Evolutionary conservation across 2,888 invertebrate genomes (phyloP).

Genomic region (Xylocampa areola): DNA sequence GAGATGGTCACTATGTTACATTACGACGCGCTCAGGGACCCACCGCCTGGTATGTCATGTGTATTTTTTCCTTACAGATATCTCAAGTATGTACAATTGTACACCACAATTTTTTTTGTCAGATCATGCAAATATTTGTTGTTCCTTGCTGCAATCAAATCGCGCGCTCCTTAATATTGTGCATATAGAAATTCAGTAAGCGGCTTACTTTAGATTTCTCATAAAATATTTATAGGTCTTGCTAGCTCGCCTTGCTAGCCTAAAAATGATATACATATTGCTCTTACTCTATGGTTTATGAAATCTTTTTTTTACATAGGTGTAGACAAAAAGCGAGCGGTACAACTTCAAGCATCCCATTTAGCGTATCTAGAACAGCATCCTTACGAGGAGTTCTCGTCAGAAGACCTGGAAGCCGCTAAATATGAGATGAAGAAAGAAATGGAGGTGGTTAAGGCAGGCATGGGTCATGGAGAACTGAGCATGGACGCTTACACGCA

Average conservation of each 20-base stretch:
- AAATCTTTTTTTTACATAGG: constrained; percentile 58
- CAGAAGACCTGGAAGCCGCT: constrained; percentile 92
- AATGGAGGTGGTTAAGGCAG: constrained; percentile 96
- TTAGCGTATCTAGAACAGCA: constrained; percentile 95
- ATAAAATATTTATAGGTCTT: too few relatives aligned
- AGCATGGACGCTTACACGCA: constrained; percentile 97
- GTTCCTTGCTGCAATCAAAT: too few relatives aligned
- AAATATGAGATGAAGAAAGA: constrained; percentile 92
- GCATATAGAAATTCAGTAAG: too few relatives aligned
- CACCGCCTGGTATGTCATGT: constrained; percentile 78
- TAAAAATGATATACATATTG: not conserved
- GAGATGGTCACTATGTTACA: constrained; percentile 99
- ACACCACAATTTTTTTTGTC: too few relatives aligned
- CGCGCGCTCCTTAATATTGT: too few relatives aligned
- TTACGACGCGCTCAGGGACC: constrained; percentile 95
- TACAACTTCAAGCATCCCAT: constrained; percentile 91
- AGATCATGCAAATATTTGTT: too few relatives aligned
- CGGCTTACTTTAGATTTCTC: too few relatives aligned
- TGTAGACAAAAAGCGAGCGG: constrained; percentile 88
- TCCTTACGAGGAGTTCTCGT: constrained; percentile 93
- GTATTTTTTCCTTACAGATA: not conserved
- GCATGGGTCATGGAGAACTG: constrained; percentile 98
- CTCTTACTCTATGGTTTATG: not conserved
- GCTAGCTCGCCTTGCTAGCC: too few relatives aligned
- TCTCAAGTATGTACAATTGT: too few relatives aligned